A percentile compares a stretch with the other conserved stretches of the same genome.
phyloP scores from a whole-genome alignment of 1,140 invertebrate species.

The Apis cerana region DNA sequence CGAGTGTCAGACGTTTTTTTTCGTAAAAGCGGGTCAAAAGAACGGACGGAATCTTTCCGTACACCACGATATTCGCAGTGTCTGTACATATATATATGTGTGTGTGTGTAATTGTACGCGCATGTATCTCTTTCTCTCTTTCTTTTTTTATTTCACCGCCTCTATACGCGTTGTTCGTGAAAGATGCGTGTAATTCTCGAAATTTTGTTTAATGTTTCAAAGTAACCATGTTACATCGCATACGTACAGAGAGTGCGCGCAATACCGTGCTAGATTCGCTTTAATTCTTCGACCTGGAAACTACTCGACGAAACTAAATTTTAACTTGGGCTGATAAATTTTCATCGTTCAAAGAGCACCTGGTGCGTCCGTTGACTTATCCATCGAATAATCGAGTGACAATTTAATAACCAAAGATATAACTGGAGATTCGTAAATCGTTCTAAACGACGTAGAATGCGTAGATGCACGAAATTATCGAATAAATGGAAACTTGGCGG shows the following conservation, averaged over 20 bases:
- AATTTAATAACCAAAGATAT: constrained; percentile 45
- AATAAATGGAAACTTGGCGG: background rate
- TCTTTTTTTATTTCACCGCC: too few species aligned
- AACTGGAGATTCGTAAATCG: constrained; percentile 49
- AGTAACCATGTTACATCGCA: background rate
- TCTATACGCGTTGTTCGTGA: background rate
- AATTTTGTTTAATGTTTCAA: background rate
- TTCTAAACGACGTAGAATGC: background rate
- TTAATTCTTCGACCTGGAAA: background rate
- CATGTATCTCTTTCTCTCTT: background rate
- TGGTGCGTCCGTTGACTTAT: constrained; percentile 28
- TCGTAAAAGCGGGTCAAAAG: constrained; percentile 3
- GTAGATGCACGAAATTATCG: background rate
- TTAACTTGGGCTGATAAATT: constrained; percentile 49
- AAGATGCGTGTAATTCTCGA: background rate
- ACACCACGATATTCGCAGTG: background rate
- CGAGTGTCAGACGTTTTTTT: constrained; percentile 21
- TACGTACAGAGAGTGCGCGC: too few species aligned
- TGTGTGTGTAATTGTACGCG: too few species aligned
- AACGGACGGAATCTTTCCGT: background rate
- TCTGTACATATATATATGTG: background rate
- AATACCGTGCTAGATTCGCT: background rate
- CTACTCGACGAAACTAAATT: constrained; percentile 22
- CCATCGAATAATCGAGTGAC: constrained; percentile 35
- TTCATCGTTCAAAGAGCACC: background rate